phyloP scores from a whole-genome alignment of 2,113 vertebrate species.

The Nibea albiflora region DNA sequence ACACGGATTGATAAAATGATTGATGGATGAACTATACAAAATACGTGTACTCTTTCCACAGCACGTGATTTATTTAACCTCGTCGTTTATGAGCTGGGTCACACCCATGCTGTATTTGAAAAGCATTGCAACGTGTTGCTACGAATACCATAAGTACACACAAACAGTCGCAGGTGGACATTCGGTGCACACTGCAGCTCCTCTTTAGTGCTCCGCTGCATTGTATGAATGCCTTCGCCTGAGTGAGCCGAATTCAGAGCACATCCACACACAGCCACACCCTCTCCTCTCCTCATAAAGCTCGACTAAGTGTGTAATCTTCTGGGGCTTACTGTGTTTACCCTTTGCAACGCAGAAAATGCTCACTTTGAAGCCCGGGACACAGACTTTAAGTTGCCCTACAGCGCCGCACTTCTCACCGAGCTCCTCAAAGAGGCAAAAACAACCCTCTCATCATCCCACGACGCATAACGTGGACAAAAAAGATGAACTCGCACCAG shows the following conservation, averaged over 20 bases:
- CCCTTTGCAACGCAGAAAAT: constrained; percentile 55
- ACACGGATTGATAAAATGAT: constrained; percentile 68
- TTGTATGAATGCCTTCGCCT: constrained; percentile 21
- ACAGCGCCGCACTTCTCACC: constrained; percentile 5
- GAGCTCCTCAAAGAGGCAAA: constrained; percentile 1
- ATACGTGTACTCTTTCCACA: constrained; percentile 20
- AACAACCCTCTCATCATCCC: background rate
- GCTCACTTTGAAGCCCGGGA: constrained; percentile 45
- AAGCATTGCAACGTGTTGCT: background rate
- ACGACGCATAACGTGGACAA: background rate
- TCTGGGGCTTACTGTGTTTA: constrained; percentile 60
- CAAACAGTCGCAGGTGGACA: background rate
- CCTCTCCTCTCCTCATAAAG: constrained; percentile 56
- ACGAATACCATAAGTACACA: background rate
- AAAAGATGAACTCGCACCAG: background rate
- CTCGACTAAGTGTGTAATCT: constrained; percentile 52
- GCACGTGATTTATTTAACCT: constrained; percentile 33
- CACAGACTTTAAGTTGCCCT: constrained; percentile 35
- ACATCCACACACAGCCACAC: constrained; percentile 57
- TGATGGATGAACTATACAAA: constrained; percentile 62
- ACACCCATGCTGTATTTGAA: constrained; percentile 11
- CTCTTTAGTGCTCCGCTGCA: constrained; percentile 11
- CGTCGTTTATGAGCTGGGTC: constrained; percentile 14
- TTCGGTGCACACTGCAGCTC: constrained; percentile 16
- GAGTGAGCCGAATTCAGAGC: constrained; percentile 54